Percentiles rank a stretch among this genome's conserved stretches.
These are phyloP conservation scores for Platalea minor DNA, from an alignment of 2,797 vertebrate species.

Conservation along the genomic window DNA sequence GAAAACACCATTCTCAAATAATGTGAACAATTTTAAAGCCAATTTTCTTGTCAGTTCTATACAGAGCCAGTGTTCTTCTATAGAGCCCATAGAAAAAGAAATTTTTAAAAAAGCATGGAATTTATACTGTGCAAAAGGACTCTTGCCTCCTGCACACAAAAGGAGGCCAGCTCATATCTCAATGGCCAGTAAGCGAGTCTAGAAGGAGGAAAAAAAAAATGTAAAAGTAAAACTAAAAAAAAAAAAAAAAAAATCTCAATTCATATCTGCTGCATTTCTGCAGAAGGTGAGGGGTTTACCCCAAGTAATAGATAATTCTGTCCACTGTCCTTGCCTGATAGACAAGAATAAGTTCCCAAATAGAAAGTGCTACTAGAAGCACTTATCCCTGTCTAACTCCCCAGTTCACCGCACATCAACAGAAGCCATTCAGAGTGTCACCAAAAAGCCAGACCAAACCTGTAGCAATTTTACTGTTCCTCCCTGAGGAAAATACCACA, in stretches of 20 bases:
- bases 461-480: neutral
- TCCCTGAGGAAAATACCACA: neutral
- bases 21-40: neutral
- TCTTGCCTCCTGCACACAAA: neutral
- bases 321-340: neutral
- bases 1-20: neutral
- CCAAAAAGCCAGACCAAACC: neutral
- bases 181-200: neutral
- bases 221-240: neutral
- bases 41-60: slow-evolving; percentile 35
- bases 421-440: neutral
- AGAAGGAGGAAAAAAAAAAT: neutral
- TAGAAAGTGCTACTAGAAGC: neutral
- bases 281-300: neutral
- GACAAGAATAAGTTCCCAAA: neutral
- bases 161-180: neutral
- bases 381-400: neutral
- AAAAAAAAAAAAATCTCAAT: neutral
- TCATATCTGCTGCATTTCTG: neutral
- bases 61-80: neutral
- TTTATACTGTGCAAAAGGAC: neutral
- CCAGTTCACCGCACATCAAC: neutral
- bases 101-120: neutral
- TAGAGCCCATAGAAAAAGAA: neutral
- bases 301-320: neutral